Conservation (phyloP, 1,140 invertebrate genomes). For the Batillaria attramentaria region DNA sequence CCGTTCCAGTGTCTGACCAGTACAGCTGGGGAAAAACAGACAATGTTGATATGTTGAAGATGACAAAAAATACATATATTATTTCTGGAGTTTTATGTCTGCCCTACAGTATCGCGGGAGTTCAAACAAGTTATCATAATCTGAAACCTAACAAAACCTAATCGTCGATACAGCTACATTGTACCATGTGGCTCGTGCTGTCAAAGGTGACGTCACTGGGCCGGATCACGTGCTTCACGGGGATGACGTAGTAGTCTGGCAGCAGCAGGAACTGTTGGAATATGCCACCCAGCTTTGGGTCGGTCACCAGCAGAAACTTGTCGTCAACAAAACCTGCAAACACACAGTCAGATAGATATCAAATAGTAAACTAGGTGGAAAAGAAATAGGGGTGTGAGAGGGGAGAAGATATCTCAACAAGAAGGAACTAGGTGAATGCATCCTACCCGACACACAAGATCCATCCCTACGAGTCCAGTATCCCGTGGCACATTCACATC, state of each 20-base stretch:
- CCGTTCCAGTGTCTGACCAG: conserved; percentile 4
- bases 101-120: too few relatives aligned
- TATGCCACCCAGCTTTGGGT: background rate
- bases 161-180: background rate
- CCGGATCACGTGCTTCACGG: background rate
- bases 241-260: conserved; percentile 19
- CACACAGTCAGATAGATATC: background rate
- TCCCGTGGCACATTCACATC: conserved; percentile 11
- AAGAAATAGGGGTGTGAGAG: background rate
- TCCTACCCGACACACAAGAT: conserved; percentile 12
- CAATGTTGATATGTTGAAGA: background rate
- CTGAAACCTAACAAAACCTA: too few relatives aligned
- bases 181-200: conserved; percentile 1
- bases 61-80: too few relatives aligned
- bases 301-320: conserved; percentile 7
- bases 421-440: background rate
- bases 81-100: background rate
- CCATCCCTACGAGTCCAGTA: conserved; percentile 12
- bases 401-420: background rate
- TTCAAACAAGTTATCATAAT: too few relatives aligned
- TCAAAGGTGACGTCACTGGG: conserved; percentile 26
- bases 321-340: conserved; percentile 11
- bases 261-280: conserved; percentile 12
- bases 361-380: too few relatives aligned
- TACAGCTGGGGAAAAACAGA: background rate